Evolutionary conservation across 2,113 vertebrate species (phyloP).

Genomic region (Notothenia coriiceps): DNA sequence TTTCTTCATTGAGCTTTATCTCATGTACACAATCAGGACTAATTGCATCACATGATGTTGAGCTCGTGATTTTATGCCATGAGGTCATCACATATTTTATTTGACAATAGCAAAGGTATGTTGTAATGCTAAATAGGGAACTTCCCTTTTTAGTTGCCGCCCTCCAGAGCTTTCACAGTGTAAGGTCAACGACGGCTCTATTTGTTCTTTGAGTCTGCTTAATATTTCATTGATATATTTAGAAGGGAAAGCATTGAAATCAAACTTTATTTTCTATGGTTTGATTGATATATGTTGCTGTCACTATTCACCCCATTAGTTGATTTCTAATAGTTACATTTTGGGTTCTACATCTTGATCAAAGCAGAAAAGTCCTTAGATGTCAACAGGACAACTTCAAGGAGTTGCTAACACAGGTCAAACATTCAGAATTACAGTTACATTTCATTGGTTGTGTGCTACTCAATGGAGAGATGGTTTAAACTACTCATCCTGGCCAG

Average conservation of each 20-base stretch:
- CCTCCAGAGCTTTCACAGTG: neutral
- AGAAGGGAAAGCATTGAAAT: neutral
- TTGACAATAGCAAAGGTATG: neutral
- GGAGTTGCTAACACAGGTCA: neutral
- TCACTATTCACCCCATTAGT: neutral
- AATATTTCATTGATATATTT: neutral
- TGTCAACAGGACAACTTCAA: neutral
- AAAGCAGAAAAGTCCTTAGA: neutral
- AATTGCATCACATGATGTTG: neutral
- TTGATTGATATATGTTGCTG: neutral
- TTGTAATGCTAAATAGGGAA: neutral
- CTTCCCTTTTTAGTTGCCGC: neutral
- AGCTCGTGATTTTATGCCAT: neutral
- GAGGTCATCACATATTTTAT: neutral
- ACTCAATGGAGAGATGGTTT: neutral
- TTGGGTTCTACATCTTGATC: neutral
- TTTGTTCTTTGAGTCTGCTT: neutral
- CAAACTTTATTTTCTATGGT: neutral
- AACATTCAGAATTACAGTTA: neutral
- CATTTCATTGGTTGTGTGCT: neutral
- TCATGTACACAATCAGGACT: no score
- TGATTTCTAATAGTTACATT: constrained; percentile 3
- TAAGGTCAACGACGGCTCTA: neutral
- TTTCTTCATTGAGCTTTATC: neutral
- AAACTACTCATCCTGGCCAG: constrained; percentile 34